These are phyloP conservation scores for Tenualosa thibaudeaui DNA, from an alignment of 2,797 vertebrate species.

Conservation along the genomic window DNA sequence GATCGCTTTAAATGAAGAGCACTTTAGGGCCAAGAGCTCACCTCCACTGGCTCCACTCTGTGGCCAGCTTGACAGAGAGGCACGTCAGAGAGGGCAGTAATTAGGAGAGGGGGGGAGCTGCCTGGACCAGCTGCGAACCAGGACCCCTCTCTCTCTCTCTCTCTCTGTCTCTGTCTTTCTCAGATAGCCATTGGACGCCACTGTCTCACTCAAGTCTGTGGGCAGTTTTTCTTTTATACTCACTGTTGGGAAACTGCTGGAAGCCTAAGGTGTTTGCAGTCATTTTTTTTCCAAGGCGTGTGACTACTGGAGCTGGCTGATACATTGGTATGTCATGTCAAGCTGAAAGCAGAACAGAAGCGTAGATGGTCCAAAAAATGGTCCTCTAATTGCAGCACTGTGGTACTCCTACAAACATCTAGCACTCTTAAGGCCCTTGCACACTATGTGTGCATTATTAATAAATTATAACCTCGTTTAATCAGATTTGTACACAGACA, in stretches of 20 bases:
- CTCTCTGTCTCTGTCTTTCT: background rate
- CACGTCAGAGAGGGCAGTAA: conserved; percentile 2
- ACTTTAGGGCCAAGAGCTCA: conserved; percentile 73
- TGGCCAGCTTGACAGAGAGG: conserved; percentile 2
- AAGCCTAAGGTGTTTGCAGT: background rate
- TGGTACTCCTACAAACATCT: background rate
- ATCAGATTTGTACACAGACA: too few relatives aligned
- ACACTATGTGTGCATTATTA: too few relatives aligned
- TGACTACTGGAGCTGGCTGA: background rate
- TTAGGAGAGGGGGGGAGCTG: background rate
- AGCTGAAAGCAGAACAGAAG: background rate
- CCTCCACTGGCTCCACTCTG: conserved; percentile 62
- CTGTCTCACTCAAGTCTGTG: background rate
- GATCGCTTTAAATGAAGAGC: conserved; percentile 80
- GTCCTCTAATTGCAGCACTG: background rate
- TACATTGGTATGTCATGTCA: conserved; percentile 2
- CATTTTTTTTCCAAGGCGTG: background rate
- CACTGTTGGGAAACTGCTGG: background rate
- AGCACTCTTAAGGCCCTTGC: background rate
- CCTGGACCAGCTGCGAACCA: conserved; percentile 8
- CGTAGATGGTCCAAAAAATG: background rate
- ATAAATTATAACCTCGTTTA: too few relatives aligned
- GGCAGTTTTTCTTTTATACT: background rate
- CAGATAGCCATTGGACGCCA: background rate
- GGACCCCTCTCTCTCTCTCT: background rate